phyloP scores from a whole-genome alignment of 2,888 invertebrate genomes.

The Volucella inanis region DNA sequence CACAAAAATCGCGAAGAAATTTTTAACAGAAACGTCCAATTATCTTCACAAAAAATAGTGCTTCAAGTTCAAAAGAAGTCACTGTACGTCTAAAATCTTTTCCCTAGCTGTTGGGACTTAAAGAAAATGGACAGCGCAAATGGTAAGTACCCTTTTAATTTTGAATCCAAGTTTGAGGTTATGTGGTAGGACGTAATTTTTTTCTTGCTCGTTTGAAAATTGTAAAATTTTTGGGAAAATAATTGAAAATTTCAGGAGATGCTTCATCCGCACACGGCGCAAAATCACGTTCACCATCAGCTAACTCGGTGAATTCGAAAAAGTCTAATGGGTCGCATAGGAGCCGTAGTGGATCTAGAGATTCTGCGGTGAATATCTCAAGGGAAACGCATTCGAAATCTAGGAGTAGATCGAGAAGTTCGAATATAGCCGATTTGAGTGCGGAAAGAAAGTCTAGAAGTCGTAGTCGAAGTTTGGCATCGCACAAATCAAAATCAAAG shows the following conservation, averaged over 20 bases:
- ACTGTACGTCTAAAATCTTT: neutral
- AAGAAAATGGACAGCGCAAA: slow-evolving; percentile 62
- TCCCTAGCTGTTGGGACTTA: slow-evolving; percentile 37
- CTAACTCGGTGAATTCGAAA: slow-evolving; percentile 55
- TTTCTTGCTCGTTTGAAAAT: slow-evolving; percentile 21
- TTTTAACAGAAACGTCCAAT: too few relatives aligned
- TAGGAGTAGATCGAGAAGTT: slow-evolving; percentile 74
- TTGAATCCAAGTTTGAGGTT: slow-evolving; percentile 47
- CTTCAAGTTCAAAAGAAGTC: too few relatives aligned
- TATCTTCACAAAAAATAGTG: too few relatives aligned
- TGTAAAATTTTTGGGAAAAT: neutral
- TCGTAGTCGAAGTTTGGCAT: slow-evolving; percentile 66
- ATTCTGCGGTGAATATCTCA: slow-evolving; percentile 32
- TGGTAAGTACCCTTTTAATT: slow-evolving; percentile 37
- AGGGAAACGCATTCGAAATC: slow-evolving; percentile 63
- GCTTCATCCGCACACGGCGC: slow-evolving; percentile 35
- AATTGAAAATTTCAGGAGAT: slow-evolving; percentile 24
- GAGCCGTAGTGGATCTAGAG: slow-evolving; percentile 56
- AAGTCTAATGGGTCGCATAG: slow-evolving; percentile 44
- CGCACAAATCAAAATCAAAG: slow-evolving; percentile 57
- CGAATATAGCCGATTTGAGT: slow-evolving; percentile 50
- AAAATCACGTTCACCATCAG: slow-evolving; percentile 66
- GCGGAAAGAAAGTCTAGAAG: slow-evolving; percentile 68
- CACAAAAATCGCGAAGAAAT: too few relatives aligned
- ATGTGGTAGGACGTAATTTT: slow-evolving; percentile 21